Conservation (phyloP, 2,113 vertebrate genomes). For the Emydocephalus ijimae region DNA sequence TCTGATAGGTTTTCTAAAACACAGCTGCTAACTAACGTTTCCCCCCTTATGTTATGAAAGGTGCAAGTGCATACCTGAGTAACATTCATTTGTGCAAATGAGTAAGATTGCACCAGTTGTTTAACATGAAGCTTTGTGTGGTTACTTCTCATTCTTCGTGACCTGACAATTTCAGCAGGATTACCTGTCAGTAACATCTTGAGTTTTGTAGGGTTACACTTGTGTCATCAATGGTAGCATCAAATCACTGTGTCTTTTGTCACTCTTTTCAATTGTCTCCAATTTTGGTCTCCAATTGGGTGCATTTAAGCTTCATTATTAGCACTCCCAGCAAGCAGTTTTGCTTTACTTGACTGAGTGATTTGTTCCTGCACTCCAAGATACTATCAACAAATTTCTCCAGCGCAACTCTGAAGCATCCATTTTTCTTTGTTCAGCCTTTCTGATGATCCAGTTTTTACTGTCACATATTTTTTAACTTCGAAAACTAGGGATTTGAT, state of each 20-base stretch:
- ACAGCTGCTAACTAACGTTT: not conserved
- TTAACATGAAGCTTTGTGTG: not conserved
- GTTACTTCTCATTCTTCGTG: not conserved
- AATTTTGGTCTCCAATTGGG: not conserved
- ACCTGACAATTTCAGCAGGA: not conserved
- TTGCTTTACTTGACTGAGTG: not conserved
- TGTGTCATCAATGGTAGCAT: not conserved
- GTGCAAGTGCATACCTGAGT: not conserved
- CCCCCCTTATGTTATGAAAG: not conserved
- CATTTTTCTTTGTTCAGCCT: not conserved
- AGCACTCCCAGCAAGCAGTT: not conserved
- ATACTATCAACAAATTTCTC: not conserved
- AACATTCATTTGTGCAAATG: not conserved
- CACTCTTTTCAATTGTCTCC: not conserved
- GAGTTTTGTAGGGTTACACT: not conserved
- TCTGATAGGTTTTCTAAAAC: not conserved
- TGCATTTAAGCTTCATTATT: not conserved
- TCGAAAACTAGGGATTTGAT: not conserved
- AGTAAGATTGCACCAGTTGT: not conserved
- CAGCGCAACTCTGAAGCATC: not conserved
- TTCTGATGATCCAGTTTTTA: not conserved
- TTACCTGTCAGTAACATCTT: not conserved
- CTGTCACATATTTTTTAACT: not conserved
- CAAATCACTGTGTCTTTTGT: not conserved
- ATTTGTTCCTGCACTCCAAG: not conserved